Base-by-base conservation (phyloP, 2,888 invertebrate species). In the Timandra comae region DNA sequence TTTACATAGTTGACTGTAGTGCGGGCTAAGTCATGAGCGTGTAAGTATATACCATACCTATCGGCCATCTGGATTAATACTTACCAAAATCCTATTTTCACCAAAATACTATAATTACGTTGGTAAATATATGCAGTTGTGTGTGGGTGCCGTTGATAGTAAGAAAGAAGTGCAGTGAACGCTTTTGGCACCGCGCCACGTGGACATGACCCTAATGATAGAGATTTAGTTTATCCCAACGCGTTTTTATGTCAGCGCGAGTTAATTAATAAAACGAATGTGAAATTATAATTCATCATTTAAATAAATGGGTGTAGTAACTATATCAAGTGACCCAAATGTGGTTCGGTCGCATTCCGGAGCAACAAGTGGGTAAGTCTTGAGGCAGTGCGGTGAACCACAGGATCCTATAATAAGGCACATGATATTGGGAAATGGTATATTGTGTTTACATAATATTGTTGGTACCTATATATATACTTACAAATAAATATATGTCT, bases 331-430 rank as follows among this genome's bases (percentile, higher is more conserved):
- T 38, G 48, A 46, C 46, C 48, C 36, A 36, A 35, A 51, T 59
- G 53, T 53, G 56, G 52, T 48, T 35, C 29, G 41, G 37, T 32
- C 40, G 44, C 43, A 46, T 52, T 41, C 40, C 45, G 37, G 23
- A 39, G 56, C 63, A 61, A 63, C 63, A 63, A 58, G 63, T 63
- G 59, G 56, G 49, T 38, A 35, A 52, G 46, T 51, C 54, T 56
- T 53, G 52, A 51, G 55, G 52, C 38, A 36, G 38, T 27, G 56
- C 38, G 57, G 56, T 33, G 24, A 41, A 51, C 55, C 52, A 33
- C 52, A 23, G 39, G 33, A 48, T 45, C 44, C 35, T 41, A 46
- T 50, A 35, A 43, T 46, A 31, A 36, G 34, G 32, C 30, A 30
- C 30, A 29, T 37, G 22, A 26, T 35, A 33, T 29, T 31, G 36